Conservation (phyloP, 1,140 invertebrate species). For the Polypedilum pembai region DNA sequence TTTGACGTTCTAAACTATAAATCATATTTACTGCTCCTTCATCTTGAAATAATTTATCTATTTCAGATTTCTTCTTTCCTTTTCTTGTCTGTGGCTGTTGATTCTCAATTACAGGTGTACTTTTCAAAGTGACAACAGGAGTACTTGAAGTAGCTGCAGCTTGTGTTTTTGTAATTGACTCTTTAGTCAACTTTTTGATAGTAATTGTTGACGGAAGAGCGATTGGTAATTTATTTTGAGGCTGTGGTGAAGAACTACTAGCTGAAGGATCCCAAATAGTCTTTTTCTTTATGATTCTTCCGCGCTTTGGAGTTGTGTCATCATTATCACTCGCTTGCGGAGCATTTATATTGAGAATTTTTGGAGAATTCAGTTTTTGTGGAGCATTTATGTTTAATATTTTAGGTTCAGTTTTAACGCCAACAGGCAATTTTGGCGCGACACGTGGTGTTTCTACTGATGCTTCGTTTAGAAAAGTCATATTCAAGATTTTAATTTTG, state of each 20-base stretch:
- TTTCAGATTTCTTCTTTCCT: conserved; percentile 58
- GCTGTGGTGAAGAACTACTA: conserved; percentile 33
- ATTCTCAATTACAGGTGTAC: conserved; percentile 33
- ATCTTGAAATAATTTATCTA: conserved; percentile 69
- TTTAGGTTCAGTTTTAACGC: not conserved
- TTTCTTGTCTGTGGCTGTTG: conserved; percentile 39
- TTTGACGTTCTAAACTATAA: conserved; percentile 61
- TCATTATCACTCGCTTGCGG: conserved; percentile 29
- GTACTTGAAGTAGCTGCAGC: not conserved
- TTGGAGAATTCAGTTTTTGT: conserved; percentile 35
- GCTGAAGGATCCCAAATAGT: conserved; percentile 52
- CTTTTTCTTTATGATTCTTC: conserved; percentile 57
- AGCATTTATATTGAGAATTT: conserved; percentile 41
- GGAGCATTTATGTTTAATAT: conserved; percentile 30
- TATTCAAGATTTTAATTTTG: conserved; percentile 22
- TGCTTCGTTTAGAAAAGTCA: not conserved
- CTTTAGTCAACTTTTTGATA: not conserved
- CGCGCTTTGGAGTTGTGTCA: conserved; percentile 40
- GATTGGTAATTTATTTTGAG: conserved; percentile 36
- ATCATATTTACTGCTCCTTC: conserved; percentile 79
- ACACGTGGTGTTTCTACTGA: not conserved
- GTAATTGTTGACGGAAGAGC: not conserved
- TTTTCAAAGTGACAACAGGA: conserved; percentile 1
- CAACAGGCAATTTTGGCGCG: not conserved
- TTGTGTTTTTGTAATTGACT: conserved; percentile 7